Evolutionary conservation across 2,797 vertebrate species (phyloP), one percentile per base, ranked within the genome.

Genomic region (Enteromius radiatus): DNA sequence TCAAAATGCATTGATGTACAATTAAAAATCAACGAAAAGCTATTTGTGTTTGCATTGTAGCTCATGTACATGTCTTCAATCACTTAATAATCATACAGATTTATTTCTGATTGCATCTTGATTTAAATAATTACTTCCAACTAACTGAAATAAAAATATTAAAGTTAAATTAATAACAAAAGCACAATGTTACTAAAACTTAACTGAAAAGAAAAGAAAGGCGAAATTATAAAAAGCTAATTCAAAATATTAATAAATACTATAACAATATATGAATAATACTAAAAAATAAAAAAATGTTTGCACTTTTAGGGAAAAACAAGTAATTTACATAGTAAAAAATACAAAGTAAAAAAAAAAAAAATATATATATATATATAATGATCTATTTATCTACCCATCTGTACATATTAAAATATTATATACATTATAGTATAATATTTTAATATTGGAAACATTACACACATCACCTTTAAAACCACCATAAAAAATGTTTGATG

Each of bases 391-490:
- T 31, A 31, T 31, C 31, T 31, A 31, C 31, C 31, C 3, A 31
- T 31, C 31, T 31, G 31, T 31, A 41, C 0, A 36, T 52, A 49
- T 71, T 47, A 2, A 28, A 19, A 70, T 70, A 71, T 71, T 21
- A 21, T 1, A 11, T 17, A 31, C 10, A 70, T 17, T 3, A 49
- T 8, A 74, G 33, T 56, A 56, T 15, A 36, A 12, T 38, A 56
- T 75, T 74, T 54, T 75, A 56, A 38, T 38, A 38, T 26, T 41
- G 3, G 26, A 56, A 56, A 38, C 14, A 76, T 76, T 76, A 76
- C 52, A 73, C 69, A 59, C 73, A 41, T n/a, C 52, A 33, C 54
- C 54, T 61, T 71, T 61, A 73, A 73, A 81, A 36, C 56, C 21
- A 19, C 54, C 52, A 76, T 63, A 70, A 23, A 23, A 45, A 59